Base-by-base conservation (phyloP, 2,888 invertebrate species). In the Drosophila emarginata region DNA sequence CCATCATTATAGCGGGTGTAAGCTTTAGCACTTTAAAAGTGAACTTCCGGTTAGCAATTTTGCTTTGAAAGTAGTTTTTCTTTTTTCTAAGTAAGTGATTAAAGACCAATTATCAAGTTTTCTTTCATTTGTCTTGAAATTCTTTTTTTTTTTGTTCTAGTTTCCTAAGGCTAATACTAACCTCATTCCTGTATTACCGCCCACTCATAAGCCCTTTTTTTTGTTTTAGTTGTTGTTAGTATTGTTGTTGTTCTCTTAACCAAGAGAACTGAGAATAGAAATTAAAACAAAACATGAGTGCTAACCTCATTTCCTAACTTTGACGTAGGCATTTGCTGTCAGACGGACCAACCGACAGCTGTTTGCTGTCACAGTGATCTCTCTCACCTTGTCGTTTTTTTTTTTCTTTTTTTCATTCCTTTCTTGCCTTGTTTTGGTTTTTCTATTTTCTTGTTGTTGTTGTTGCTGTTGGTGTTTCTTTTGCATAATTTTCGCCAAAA, bases 351-450 rank as follows among this genome's bases (percentile, higher is more conserved):
- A 45, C 45, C 45, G 78, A 79, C 83, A 83, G 84, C 78, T 86
- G 83, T 81, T 81, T 52, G 79, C 78, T 84, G 83, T 78, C 84
- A 79, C 87, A 73, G 64, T 79, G 72, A 37, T 50, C 76, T 79
- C 80, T 82, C 77, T 81, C 76, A 80, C 74, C 84, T 75, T 78
- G 66, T 64, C 64, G 1, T 39, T 45, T 11, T 40, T 54, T 68
- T 65, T 69, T 67, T 11, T 32, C 32, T 32, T 6, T 6, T 4
- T 28, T 32, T 32, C 11, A 7, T 32, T 32, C 32, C 11, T 32
- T 32, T 32, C 32, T 9, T 32, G 7, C 1, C 32, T 32, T 32
- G 32, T 32, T 32, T n/a, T n/a, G n/a, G n/a, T n/a, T n/a, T 28
- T 32, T 7, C 9, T 32, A 9, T 32, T 32, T 32, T 7, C 32